Evolutionary conservation across 2,113 vertebrate species (phyloP).

Genomic region (Desmodus rotundus): DNA sequence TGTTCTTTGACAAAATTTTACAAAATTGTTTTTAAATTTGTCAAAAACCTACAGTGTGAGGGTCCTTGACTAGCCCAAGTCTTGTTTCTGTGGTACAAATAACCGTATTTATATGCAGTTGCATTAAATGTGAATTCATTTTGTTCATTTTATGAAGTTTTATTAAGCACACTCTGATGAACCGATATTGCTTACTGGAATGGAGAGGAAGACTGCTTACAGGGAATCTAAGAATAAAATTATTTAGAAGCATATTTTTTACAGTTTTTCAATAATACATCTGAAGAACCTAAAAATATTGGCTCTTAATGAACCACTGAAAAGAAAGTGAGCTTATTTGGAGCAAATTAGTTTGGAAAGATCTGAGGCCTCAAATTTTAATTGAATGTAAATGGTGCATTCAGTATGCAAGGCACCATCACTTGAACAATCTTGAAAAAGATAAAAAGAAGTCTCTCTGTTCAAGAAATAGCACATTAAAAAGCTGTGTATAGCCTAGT

Average conservation of each 20-base stretch:
- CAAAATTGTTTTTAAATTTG: background rate
- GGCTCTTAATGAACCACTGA: conserved; percentile 51
- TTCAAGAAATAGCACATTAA: conserved; percentile 60
- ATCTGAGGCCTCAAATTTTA: conserved; percentile 52
- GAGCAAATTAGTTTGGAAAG: conserved; percentile 42
- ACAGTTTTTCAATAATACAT: conserved; percentile 64
- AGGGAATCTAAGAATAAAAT: conserved; percentile 3
- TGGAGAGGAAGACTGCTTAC: background rate
- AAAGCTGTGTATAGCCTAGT: conserved; percentile 54
- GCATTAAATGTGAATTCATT: background rate
- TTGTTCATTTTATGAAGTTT: background rate
- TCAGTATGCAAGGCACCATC: conserved; percentile 55
- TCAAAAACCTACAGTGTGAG: background rate
- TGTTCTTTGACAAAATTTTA: background rate
- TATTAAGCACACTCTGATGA: conserved; percentile 7
- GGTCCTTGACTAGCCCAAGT: background rate
- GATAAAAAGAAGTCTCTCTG: conserved; percentile 38
- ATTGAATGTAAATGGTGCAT: conserved; percentile 67
- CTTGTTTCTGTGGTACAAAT: background rate
- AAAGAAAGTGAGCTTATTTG: conserved; percentile 37
- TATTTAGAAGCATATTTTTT: conserved; percentile 51
- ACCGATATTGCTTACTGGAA: conserved; percentile 14
- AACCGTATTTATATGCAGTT: conserved; percentile 20
- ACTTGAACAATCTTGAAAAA: conserved; percentile 57
- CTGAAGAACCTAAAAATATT: conserved; percentile 6